Evolutionary conservation across 2,888 invertebrate genomes (phyloP), one percentile per base, ranked within the genome.

Genomic region (Tetranychus truncatus): DNA sequence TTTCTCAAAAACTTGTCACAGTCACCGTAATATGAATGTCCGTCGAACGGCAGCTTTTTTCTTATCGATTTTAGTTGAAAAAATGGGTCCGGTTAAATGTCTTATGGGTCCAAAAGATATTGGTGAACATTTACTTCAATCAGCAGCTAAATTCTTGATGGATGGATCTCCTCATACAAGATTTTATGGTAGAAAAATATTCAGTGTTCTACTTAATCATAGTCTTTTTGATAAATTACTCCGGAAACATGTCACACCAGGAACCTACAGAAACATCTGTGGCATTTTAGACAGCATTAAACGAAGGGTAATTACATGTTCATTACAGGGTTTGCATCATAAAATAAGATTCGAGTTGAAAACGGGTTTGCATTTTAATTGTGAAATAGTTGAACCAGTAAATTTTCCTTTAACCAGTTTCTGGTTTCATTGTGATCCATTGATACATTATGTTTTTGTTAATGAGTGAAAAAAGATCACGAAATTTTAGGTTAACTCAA

Each of bases 161-260:
- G 95, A 96, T 82, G 91, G 92, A 24, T 90, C 89, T 81, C 87
- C 91, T 45, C 92, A 94, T 78, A 89, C 93, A 0, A 88, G 94
- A 88, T 88, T 82, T 80, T 88, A 90, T 81, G 91, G 91, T 1
- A 90, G 92, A 80, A 86, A 87, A 75, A 87, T 94, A 78, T 89
- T 94, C 80, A 86, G 88, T 24, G 84, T 87, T 74, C 84, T 95
- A 71, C 87, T 89, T 74, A 85, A 86, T 34, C 90, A 92, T 82
- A 85, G 86, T 8, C 88, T 88, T 75, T 94, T 94, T 82, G 88
- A 88, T 74, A 88, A 87, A 78, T 85, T 89, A 80, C 83, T 95
- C 71, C 85, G 88, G 78, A 93, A 92, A 79, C 88, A 91, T 9
- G 89, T 94, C 81, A 88, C 91, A 66, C 86, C 88, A 18, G 88